A percentile compares a stretch with the other conserved stretches of the same genome.
These are phyloP conservation scores for Poeciliopsis prolifica DNA, from an alignment of 2,113 vertebrate species.

Conservation along the genomic window DNA sequence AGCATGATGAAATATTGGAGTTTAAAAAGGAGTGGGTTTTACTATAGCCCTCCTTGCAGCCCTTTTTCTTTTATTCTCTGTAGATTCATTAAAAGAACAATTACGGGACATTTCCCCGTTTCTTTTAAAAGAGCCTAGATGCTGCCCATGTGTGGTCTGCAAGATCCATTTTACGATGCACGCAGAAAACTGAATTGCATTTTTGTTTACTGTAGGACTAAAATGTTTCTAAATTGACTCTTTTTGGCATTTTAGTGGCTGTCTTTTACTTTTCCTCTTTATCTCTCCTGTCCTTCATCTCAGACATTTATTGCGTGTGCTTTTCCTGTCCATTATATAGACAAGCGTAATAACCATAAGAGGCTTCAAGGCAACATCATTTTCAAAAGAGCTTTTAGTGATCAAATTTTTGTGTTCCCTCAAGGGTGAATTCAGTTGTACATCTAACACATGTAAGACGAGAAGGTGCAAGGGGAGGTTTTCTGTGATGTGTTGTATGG, in stretches of 20 bases:
- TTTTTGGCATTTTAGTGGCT: slow-evolving; percentile 21
- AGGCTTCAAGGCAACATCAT: slow-evolving; percentile 31
- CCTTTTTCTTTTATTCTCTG: slow-evolving; percentile 25
- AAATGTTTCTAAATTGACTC: slow-evolving; percentile 30
- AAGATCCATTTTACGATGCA: slow-evolving; percentile 11
- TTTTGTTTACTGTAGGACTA: slow-evolving; percentile 23
- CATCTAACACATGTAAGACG: slow-evolving; percentile 16
- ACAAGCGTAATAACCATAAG: slow-evolving; percentile 28
- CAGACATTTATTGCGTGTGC: slow-evolving; percentile 10
- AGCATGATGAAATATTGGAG: slow-evolving; percentile 36
- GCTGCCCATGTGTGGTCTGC: slow-evolving; percentile 7
- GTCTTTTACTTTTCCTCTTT: slow-evolving; percentile 13
- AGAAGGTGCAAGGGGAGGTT: slow-evolving; percentile 9
- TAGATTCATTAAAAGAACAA: slow-evolving; percentile 50
- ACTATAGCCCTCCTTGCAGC: slow-evolving; percentile 11
- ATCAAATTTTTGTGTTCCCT: slow-evolving; percentile 32
- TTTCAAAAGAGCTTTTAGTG: slow-evolving; percentile 33
- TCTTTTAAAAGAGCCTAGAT: slow-evolving; percentile 16
- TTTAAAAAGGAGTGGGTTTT: slow-evolving; percentile 38
- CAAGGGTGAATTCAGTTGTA: slow-evolving; percentile 12
- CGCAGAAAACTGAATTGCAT: not conserved
- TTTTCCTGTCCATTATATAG: slow-evolving; percentile 22
- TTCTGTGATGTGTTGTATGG: slow-evolving; percentile 27
- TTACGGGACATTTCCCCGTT: slow-evolving; percentile 17
- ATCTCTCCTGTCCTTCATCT: slow-evolving; percentile 22